phyloP scores from a whole-genome alignment of 2,797 vertebrate genomes.

The Eremophila alpestris region DNA sequence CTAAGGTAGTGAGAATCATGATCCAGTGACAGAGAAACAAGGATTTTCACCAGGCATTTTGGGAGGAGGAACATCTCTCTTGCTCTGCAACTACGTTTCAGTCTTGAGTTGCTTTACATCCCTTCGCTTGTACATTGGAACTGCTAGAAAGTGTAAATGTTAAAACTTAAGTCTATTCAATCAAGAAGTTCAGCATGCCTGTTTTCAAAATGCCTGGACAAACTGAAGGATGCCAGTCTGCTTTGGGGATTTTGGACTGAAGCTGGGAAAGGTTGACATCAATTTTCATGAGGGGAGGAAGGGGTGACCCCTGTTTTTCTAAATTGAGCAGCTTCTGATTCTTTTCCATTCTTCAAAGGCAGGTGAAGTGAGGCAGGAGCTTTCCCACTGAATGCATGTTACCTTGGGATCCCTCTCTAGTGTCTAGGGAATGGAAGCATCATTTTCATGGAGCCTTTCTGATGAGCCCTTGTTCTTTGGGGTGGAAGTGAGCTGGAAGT shows the following conservation, averaged over 20 bases:
- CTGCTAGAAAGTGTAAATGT: not conserved
- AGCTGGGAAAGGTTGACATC: not conserved
- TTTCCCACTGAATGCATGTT: not conserved
- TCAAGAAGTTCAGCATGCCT: not conserved
- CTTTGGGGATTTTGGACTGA: not conserved
- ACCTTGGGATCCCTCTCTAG: not conserved
- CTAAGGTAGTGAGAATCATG: not conserved
- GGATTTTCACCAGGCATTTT: not conserved
- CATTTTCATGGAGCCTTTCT: not conserved
- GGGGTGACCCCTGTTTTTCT: not conserved
- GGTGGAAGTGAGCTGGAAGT: not conserved
- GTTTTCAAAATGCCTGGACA: not conserved
- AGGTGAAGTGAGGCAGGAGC: not conserved
- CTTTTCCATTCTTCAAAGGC: not conserved
- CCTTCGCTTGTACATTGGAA: not conserved
- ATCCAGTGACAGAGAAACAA: not conserved
- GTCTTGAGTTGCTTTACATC: not conserved
- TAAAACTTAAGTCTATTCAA: not conserved
- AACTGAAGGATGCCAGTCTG: not conserved
- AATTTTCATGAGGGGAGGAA: fast-evolving
- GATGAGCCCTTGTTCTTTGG: not conserved
- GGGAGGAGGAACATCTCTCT: fast-evolving
- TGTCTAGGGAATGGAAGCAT: fast-evolving
- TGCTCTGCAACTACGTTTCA: fast-evolving
- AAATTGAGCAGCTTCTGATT: not conserved